Percentiles rank a stretch among this genome's conserved stretches.
Evolutionary conservation across 53 echinoderm and acorn worm species (phyloP).

Genomic region (Henricia sp.): DNA sequence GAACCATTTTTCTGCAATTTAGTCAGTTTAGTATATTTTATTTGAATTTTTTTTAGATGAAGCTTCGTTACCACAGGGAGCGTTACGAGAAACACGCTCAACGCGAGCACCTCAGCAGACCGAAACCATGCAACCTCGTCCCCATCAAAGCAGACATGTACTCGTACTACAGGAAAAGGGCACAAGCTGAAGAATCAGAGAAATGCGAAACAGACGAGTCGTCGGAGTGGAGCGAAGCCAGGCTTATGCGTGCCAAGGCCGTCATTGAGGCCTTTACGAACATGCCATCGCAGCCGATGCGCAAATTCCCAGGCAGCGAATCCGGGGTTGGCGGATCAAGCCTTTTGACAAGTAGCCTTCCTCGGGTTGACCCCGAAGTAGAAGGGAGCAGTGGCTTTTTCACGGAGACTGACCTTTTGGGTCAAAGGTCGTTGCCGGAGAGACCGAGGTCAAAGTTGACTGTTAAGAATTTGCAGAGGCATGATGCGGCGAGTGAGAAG

Average conservation of each 20-base stretch:
- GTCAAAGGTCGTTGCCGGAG: constrained; percentile 8
- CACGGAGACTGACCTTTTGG: constrained; percentile 55
- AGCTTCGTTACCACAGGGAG: constrained; percentile 69
- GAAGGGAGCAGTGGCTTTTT: constrained; percentile 76
- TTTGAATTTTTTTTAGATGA: constrained; percentile 47
- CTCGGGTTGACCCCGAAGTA: constrained; percentile 34
- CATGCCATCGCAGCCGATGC: constrained; percentile 20
- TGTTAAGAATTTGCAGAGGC: constrained; percentile 71
- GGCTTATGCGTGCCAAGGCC: constrained; percentile 30
- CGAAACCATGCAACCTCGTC: constrained; percentile 38
- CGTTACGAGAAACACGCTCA: constrained; percentile 67
- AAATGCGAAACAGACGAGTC: not conserved
- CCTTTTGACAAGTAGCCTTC: constrained; percentile 51
- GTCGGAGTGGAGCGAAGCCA: constrained; percentile 21
- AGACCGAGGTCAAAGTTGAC: constrained; percentile 76
- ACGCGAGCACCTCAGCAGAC: not conserved
- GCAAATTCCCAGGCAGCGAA: constrained; percentile 56
- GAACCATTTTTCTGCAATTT: not conserved
- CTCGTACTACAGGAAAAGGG: constrained; percentile 60
- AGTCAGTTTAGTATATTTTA: not conserved
- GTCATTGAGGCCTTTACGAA: constrained; percentile 27
- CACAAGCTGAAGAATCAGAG: constrained; percentile 16
- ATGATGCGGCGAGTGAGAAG: constrained; percentile 72
- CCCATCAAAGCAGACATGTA: constrained; percentile 64
- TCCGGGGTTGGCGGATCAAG: constrained; percentile 76